Percentiles rank a stretch among this genome's conserved stretches.
Evolutionary conservation across 2,797 vertebrate species (phyloP).

Genomic region (Allobates femoralis): DNA sequence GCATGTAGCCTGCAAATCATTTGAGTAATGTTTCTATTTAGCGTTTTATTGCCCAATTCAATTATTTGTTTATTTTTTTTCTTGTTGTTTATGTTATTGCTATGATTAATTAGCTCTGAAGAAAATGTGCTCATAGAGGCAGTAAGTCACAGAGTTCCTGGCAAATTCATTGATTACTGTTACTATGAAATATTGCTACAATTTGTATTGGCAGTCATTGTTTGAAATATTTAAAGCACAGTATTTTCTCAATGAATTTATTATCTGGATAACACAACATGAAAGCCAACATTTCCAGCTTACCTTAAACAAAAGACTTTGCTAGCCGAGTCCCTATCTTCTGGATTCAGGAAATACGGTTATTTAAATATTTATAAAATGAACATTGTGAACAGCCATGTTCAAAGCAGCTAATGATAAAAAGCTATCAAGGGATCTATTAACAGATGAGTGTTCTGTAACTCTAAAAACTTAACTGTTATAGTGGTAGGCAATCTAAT

Average conservation of each 20-base stretch:
- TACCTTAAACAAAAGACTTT: constrained; percentile 68
- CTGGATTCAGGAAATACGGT: constrained; percentile 69
- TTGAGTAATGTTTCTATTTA: constrained; percentile 39
- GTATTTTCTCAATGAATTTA: constrained; percentile 68
- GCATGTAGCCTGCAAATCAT: constrained; percentile 47
- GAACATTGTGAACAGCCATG: constrained; percentile 73
- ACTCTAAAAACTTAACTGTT: constrained; percentile 74
- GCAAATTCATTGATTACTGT: constrained; percentile 68
- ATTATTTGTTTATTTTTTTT: constrained; percentile 32
- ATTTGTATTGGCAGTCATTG: constrained; percentile 67
- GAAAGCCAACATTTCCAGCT: constrained; percentile 65
- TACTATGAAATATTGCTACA: constrained; percentile 66
- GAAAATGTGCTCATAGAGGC: constrained; percentile 64
- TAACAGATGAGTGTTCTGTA: constrained; percentile 75
- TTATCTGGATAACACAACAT: constrained; percentile 63
- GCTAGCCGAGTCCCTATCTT: constrained; percentile 67
- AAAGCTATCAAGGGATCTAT: constrained; percentile 78
- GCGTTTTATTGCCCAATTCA: constrained; percentile 47
- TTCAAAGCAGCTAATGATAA: constrained; percentile 81
- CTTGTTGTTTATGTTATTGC: constrained; percentile 55
- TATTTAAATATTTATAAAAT: constrained; percentile 84
- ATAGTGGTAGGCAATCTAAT: constrained; percentile 78
- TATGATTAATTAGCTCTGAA: constrained; percentile 67
- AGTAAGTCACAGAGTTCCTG: constrained; percentile 65
- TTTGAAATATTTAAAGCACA: constrained; percentile 66